Base-by-base conservation (phyloP, 64 coral and sea anemone species). In the Actinia equina region DNA sequence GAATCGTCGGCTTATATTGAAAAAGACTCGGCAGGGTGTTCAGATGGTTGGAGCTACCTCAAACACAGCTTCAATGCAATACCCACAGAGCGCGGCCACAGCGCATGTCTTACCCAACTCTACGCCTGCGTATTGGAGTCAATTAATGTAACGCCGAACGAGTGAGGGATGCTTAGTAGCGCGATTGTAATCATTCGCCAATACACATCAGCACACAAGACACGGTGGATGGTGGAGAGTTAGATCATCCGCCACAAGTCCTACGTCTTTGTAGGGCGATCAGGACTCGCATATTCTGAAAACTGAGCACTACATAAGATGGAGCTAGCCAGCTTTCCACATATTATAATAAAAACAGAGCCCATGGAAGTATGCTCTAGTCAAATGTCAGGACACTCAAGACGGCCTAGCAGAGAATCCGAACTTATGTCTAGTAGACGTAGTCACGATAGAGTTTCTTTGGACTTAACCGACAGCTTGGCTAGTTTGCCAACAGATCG, bases 1-100 rank as follows among this genome's bases (percentile, higher is more conserved):
- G 83, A 55, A 58, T 85, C 54, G 55, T 85, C 83, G 55, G 83
- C 43, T 85, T 60, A 85, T 85, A 85, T 85, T 85, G 83, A 85
- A 85, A 85, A 55, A 58, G 19, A 41, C 83, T 22, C 83, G 5
- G 55, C 83, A 85, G 83, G 83, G 83, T 37, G 83, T 85, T 85
- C 51, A 85, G 80, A 85, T 60, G 55, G 83, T 41, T 17, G 37
- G 17, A 84, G 44, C 25, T 27, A 17, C 49, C 25, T 43, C 43
- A 85, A 85, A 85, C 83, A 85, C 83, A 60, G 59, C 83, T 17
- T 85, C 53, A 85, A 85, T 85, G 59, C 83, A 20, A 59, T 63
- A 60, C 83, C 83, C 59, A 85, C 83, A 42, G 83, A 55, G 83
- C 17, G 26, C 16, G 6, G 26, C 14, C 20, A 61, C 53, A 41